Percentiles rank a stretch among this genome's conserved stretches.
These are phyloP conservation scores for Aptenodytes forsteri DNA, from an alignment of 2,113 vertebrate genomes.

Conservation along the genomic window DNA sequence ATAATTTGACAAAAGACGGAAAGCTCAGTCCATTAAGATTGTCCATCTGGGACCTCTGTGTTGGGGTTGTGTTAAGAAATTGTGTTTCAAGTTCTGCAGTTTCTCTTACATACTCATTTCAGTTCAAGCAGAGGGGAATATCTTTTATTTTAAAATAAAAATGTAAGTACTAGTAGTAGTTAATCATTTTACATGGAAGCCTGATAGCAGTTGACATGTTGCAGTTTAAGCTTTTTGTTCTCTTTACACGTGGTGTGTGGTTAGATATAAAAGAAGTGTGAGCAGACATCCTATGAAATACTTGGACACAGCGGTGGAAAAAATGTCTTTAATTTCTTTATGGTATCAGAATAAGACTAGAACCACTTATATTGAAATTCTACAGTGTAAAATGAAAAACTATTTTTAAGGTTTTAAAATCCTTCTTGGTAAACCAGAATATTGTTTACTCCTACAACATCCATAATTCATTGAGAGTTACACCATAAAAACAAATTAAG, in stretches of 20 bases:
- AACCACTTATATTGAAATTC: neutral
- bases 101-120: neutral
- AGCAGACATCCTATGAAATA: neutral
- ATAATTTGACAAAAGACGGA: neutral
- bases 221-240: neutral
- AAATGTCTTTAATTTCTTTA: neutral
- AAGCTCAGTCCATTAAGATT: neutral
- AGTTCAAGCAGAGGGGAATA: neutral
- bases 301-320: neutral
- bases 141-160: neutral
- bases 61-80: neutral
- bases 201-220: neutral
- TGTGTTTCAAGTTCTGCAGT: neutral
- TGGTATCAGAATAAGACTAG: neutral
- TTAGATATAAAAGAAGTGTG: neutral
- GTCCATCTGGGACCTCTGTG: rapidly evolving
- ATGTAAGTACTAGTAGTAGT: neutral
- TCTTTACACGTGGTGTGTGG: neutral
- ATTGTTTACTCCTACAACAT: neutral
- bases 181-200: neutral
- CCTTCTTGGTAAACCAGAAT: neutral
- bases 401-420: neutral
- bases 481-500: neutral
- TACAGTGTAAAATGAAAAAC: neutral
- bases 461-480: neutral